Percentiles rank a stretch among this genome's conserved stretches.
Conservation (phyloP, 2,888 invertebrate species). For the Noctua fimbriata region DNA sequence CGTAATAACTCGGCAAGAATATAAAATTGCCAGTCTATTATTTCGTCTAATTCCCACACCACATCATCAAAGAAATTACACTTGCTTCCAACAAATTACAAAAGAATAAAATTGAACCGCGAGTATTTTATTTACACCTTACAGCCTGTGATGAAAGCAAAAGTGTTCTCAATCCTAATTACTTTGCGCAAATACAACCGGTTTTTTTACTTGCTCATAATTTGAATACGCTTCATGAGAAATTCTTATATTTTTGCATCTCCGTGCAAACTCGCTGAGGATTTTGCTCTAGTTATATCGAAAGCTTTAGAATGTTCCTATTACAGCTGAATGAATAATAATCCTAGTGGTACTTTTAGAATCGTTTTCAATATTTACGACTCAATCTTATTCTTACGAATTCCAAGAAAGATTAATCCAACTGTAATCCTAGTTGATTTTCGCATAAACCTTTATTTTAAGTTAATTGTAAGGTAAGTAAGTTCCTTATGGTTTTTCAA, state of each 20-base stretch:
- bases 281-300: slow-evolving; percentile 2
- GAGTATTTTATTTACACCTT: slow-evolving; percentile 57
- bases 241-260: slow-evolving; percentile 39
- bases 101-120: slow-evolving; percentile 54
- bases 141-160: slow-evolving; percentile 65
- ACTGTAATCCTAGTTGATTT: not conserved
- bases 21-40: slow-evolving; percentile 59
- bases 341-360: not conserved
- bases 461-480: not conserved
- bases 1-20: slow-evolving; percentile 55
- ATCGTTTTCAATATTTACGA: slow-evolving; percentile 19
- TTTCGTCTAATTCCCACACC: slow-evolving; percentile 60
- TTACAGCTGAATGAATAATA: not conserved
- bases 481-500: not conserved
- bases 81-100: slow-evolving; percentile 43
- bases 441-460: not conserved
- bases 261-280: not conserved
- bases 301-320: slow-evolving; percentile 9
- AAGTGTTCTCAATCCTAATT: slow-evolving; percentile 69
- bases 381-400: not conserved
- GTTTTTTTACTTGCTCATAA: slow-evolving; percentile 40
- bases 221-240: slow-evolving; percentile 41
- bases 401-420: not conserved
- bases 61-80: slow-evolving; percentile 59
- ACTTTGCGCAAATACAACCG: slow-evolving; percentile 58